These are phyloP conservation scores for Dufourea novaeangliae DNA, from an alignment of 1,140 invertebrate species.

Conservation along the genomic window DNA sequence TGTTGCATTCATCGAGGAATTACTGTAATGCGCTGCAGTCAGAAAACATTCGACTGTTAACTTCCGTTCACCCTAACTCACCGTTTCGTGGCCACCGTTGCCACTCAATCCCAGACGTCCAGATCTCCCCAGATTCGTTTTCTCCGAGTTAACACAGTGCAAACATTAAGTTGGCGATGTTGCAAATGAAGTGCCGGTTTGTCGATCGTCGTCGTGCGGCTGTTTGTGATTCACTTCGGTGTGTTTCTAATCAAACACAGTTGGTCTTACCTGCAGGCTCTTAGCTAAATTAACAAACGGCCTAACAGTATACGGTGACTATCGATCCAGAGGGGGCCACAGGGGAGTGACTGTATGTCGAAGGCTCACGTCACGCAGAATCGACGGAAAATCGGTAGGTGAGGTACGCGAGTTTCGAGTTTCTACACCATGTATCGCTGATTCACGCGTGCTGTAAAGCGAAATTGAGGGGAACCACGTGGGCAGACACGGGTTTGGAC, in stretches of 20 bases:
- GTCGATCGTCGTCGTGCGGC: background rate
- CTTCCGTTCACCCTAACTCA: background rate
- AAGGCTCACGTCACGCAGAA: background rate
- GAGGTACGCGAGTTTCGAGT: conserved; percentile 1
- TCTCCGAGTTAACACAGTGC: background rate
- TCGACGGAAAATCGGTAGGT: background rate
- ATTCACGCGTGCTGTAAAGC: background rate
- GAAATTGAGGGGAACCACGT: background rate
- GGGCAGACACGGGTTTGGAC: background rate
- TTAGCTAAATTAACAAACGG: conserved; percentile 34
- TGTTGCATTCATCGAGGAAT: too few species aligned
- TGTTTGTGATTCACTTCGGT: conserved; percentile 33
- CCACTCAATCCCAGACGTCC: too few species aligned
- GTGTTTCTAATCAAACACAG: conserved; percentile 29
- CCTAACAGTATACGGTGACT: background rate
- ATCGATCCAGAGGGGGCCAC: conserved; percentile 3
- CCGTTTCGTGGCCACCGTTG: too few species aligned
- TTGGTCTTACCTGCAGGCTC: conserved; percentile 33
- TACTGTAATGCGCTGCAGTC: too few species aligned
- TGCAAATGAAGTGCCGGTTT: background rate
- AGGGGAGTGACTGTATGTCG: background rate
- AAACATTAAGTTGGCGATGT: conserved; percentile 25
- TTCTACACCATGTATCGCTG: background rate
- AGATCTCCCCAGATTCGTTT: background rate
- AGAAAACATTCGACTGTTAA: too few species aligned